phyloP scores from a whole-genome alignment of 2,113 vertebrate genomes.

The Callopanchax toddi region DNA sequence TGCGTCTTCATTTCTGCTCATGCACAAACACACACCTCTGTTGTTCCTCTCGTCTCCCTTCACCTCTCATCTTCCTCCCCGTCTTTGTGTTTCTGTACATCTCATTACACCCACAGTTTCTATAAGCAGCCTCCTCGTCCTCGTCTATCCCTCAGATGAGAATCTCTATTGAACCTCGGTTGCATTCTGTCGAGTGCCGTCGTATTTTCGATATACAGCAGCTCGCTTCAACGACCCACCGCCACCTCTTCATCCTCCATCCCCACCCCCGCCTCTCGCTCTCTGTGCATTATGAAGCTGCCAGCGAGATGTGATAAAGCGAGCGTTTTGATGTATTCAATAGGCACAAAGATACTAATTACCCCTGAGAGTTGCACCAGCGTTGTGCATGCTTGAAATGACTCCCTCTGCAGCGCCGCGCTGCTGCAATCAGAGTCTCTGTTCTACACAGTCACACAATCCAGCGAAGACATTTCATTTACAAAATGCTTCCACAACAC shows the following conservation, averaged over 20 bases:
- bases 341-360: constrained; percentile 64
- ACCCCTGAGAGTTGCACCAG: constrained; percentile 55
- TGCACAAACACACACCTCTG: constrained; percentile 8
- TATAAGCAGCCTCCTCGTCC: constrained; percentile 41
- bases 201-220: constrained; percentile 52
- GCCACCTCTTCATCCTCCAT: constrained; percentile 3
- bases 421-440: constrained; percentile 21
- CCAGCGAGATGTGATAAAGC: constrained; percentile 47
- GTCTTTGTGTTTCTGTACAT: constrained; percentile 35
- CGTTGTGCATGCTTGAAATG: constrained; percentile 31
- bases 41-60: constrained; percentile 11
- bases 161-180: constrained; percentile 53
- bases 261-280: not conserved
- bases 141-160: constrained; percentile 34
- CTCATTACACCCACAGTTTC: constrained; percentile 63
- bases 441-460: constrained; percentile 17
- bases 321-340: constrained; percentile 60
- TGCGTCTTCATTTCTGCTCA: constrained; percentile 11
- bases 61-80: constrained; percentile 15
- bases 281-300: constrained; percentile 42
- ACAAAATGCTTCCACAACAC: not conserved
- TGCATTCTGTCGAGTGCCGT: constrained; percentile 26
- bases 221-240: constrained; percentile 40
- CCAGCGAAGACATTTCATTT: constrained; percentile 11
- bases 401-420: constrained; percentile 28